Base-by-base conservation (phyloP, 2,888 invertebrate genomes). In the Loripinus fragilis region DNA sequence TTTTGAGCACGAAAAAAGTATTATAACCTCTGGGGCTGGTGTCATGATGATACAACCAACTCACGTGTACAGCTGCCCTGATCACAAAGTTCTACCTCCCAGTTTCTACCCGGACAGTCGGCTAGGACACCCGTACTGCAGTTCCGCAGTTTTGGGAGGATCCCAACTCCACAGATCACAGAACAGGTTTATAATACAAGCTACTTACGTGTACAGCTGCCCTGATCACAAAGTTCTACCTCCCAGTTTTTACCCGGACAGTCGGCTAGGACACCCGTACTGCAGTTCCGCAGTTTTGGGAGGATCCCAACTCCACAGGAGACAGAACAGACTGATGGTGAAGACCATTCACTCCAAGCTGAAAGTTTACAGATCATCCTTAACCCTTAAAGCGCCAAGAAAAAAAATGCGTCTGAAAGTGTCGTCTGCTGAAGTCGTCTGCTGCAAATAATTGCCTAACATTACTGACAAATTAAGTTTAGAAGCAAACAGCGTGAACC, bases 101-200 rank as follows among this genome's bases (percentile, higher is more conserved):
- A 79, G 28, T 12, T 25, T 45, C 74, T 70, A 8, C 72, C 76
- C 12, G 67, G 17, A 55, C 83, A 83, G 25, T 83, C 80, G 3
- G 10, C 20, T 0, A 23, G 52, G 28, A 2, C 25, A 0, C 74
- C 74, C 1, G 78, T 78, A 35, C 69, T 78, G 52, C 83, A 83
- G 17, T 50, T 76, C n/a, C 83, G 72, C 38, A 65, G 69, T 66
- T 75, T 68, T 25, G 67, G 69, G 8, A n/a, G 41, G 0, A 75
- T 76, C 25, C 81, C 81, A 7, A 28, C 38, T 7, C 72, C 78
- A 65, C 81, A 85, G 12, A 80, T 71, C 48, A 71, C 74, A 17
- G 69, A 68, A 52, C 81, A 80, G 12, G 76, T n/a, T n/a, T n/a
- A n/a, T n/a, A n/a, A n/a, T n/a, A n/a, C n/a, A n/a, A 38, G 12